These are phyloP conservation scores for Podotricha telesiphe DNA, from an alignment of 2,888 invertebrate species.

Conservation along the genomic window DNA sequence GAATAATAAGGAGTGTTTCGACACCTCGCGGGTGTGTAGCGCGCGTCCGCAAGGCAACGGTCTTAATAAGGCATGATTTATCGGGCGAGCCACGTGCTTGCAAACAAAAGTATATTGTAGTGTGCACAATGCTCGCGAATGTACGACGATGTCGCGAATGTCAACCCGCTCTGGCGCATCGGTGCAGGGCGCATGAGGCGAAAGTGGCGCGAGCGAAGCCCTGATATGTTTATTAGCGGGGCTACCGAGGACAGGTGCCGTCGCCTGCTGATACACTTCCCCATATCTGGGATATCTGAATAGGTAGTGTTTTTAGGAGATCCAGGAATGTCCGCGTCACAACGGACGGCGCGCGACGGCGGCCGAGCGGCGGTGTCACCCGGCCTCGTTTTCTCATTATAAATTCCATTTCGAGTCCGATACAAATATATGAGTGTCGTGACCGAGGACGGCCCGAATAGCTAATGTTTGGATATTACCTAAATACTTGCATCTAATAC, in stretches of 20 bases:
- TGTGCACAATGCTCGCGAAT: constrained; percentile 32
- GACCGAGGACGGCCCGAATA: constrained; percentile 44
- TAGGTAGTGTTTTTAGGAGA: constrained; percentile 60
- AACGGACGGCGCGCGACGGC: constrained; percentile 20
- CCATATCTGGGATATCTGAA: constrained; percentile 68
- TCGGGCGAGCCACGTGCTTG: constrained; percentile 32
- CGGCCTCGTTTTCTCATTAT: constrained; percentile 38
- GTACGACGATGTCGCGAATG: too few relatives aligned
- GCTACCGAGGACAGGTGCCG: constrained; percentile 56
- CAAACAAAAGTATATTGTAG: constrained; percentile 41
- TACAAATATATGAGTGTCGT: constrained; percentile 43
- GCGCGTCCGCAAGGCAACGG: neutral
- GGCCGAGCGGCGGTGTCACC: constrained; percentile 14
- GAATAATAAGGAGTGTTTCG: constrained; percentile 5
- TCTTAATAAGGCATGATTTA: constrained; percentile 42
- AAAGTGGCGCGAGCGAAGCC: constrained; percentile 7
- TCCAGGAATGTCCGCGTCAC: constrained; percentile 47
- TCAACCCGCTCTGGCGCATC: neutral
- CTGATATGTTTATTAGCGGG: constrained; percentile 56
- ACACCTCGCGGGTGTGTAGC: constrained; percentile 1
- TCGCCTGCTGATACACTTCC: constrained; percentile 52
- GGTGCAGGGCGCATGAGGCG: constrained; percentile 31
- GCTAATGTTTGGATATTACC: constrained; percentile 45
- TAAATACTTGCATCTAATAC: constrained; percentile 44
- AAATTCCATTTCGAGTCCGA: constrained; percentile 47